Evolutionary conservation across 2,888 invertebrate species (phyloP).

Genomic region (Myathropa florea): DNA sequence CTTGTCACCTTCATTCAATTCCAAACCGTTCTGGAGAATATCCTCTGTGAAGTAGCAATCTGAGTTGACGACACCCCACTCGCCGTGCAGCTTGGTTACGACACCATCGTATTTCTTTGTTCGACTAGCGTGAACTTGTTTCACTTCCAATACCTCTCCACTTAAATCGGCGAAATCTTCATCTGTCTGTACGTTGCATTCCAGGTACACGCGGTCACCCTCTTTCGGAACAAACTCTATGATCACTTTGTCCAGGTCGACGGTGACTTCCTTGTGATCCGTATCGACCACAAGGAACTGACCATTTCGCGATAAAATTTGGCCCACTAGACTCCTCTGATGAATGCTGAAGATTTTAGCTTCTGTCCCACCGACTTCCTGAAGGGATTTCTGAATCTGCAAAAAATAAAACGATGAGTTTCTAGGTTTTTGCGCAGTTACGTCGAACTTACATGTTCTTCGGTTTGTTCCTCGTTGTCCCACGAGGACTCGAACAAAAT

Average conservation of each 20-base stretch:
- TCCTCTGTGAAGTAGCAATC: slow-evolving; percentile 84
- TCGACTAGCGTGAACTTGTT: slow-evolving; percentile 84
- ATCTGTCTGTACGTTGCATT: slow-evolving; percentile 84
- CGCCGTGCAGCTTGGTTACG: slow-evolving; percentile 79
- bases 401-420: neutral
- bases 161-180: slow-evolving; percentile 81
- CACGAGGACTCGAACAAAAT: slow-evolving; percentile 82
- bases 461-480: slow-evolving; percentile 80
- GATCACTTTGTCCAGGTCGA: slow-evolving; percentile 84
- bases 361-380: slow-evolving; percentile 50
- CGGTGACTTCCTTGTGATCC: slow-evolving; percentile 81
- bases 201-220: slow-evolving; percentile 87
- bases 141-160: slow-evolving; percentile 84
- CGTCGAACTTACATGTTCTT: slow-evolving; percentile 75
- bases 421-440: neutral
- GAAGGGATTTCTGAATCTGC: slow-evolving; percentile 73
- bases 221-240: slow-evolving; percentile 85
- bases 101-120: slow-evolving; percentile 82
- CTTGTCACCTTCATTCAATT: slow-evolving; percentile 84
- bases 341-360: slow-evolving; percentile 76
- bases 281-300: slow-evolving; percentile 79
- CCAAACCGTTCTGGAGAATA: slow-evolving; percentile 82
- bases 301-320: slow-evolving; percentile 73
- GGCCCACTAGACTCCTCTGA: slow-evolving; percentile 75
- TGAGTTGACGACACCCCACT: slow-evolving; percentile 83